Conservation (phyloP, 2,113 vertebrate species). For the Catagonus wagneri region DNA sequence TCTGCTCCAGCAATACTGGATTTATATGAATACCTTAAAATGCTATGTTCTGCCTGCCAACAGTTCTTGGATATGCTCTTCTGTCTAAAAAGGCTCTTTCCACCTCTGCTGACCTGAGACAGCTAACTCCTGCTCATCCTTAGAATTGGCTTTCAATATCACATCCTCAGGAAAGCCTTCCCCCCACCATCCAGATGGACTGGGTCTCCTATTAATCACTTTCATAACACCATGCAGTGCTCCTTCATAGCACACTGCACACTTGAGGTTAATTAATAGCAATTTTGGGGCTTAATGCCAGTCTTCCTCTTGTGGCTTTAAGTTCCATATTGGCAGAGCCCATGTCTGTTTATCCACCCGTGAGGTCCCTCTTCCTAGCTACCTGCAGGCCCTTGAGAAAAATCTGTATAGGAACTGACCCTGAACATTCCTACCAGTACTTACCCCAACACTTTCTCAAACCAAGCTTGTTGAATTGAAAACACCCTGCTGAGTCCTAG, state of each 20-base stretch:
- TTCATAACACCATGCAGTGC: neutral
- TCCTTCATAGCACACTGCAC: neutral
- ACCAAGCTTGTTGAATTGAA: neutral
- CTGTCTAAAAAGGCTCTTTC: neutral
- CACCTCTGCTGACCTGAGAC: neutral
- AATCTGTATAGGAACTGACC: neutral
- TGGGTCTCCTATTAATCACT: constrained; percentile 15
- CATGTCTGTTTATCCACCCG: neutral
- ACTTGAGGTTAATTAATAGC: constrained; percentile 28
- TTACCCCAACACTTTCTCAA: neutral
- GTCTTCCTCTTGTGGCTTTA: neutral
- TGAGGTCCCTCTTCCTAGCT: constrained; percentile 5
- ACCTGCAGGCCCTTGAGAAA: neutral
- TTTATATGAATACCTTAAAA: neutral
- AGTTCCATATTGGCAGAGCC: constrained; percentile 3
- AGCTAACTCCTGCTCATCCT: neutral
- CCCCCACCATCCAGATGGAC: neutral
- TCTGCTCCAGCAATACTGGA: neutral
- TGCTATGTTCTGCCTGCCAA: neutral
- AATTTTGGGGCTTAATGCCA: constrained; percentile 23
- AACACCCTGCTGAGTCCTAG: neutral
- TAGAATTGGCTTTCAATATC: neutral
- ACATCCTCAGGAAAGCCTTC: constrained; percentile 36
- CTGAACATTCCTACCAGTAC: neutral
- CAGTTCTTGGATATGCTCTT: constrained; percentile 6